Evolutionary conservation across 92 coral and sea anemone species (phyloP).

Genomic region (Desmophyllum pertusum): DNA sequence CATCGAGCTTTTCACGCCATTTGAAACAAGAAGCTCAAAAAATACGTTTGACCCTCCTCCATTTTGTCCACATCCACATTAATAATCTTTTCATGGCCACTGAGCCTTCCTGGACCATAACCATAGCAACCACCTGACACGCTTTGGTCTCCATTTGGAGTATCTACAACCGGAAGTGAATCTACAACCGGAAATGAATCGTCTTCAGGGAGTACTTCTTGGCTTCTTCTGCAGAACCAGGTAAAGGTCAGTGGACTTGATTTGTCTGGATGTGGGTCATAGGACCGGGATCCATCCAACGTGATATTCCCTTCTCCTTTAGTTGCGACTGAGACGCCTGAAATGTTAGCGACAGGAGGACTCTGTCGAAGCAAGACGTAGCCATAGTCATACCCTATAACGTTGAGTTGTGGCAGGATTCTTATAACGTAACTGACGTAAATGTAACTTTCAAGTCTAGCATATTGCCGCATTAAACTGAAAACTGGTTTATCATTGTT

Average conservation of each 20-base stretch:
- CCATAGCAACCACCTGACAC: slow-evolving; percentile 55
- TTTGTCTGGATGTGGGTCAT: background rate
- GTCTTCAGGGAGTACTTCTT: slow-evolving; percentile 4
- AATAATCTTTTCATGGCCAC: background rate
- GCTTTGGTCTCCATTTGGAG: background rate
- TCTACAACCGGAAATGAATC: background rate
- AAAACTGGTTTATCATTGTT: background rate
- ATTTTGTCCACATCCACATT: slow-evolving; percentile 32
- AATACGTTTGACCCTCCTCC: slow-evolving; percentile 12
- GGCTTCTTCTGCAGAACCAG: slow-evolving; percentile 51
- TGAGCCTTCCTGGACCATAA: slow-evolving; percentile 57
- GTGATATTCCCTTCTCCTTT: slow-evolving; percentile 46
- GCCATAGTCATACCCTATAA: slow-evolving; percentile 43
- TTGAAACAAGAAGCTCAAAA: slow-evolving; percentile 9
- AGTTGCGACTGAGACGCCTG: slow-evolving; percentile 16
- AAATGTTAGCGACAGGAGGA: slow-evolving; percentile 20
- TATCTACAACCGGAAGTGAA: slow-evolving; percentile 38
- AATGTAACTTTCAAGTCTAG: background rate
- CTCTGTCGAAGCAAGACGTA: slow-evolving; percentile 6
- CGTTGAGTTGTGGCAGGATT: background rate
- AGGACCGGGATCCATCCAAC: slow-evolving; percentile 18
- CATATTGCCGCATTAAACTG: background rate
- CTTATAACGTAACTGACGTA: slow-evolving; percentile 25
- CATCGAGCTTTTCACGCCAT: background rate
- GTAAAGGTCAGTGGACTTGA: slow-evolving; percentile 3